Percentiles rank a stretch among this genome's conserved stretches.
Evolutionary conservation across 1,140 invertebrate species (phyloP).

Genomic region (Drosophila pseudoananassae): DNA sequence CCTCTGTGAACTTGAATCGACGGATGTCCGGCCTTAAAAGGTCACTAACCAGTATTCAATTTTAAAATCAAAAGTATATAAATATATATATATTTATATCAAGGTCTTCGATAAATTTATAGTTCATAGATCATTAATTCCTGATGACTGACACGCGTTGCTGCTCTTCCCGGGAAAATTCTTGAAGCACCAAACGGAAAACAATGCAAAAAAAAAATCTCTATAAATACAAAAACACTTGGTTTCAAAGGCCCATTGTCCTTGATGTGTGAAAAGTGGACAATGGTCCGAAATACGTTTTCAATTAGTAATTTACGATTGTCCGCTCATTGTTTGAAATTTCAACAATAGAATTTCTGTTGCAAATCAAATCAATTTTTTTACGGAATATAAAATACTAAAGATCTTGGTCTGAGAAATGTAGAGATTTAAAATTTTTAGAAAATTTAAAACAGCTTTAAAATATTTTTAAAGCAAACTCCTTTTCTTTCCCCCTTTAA

Average conservation of each 20-base stretch:
- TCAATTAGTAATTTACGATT: constrained; percentile 80
- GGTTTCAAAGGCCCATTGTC: constrained; percentile 37
- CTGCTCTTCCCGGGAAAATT: constrained; percentile 27
- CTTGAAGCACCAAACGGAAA: not conserved
- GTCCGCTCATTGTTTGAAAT: constrained; percentile 39
- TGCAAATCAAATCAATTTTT: constrained; percentile 65
- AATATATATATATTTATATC: not conserved
- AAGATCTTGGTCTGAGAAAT: not conserved
- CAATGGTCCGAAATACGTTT: constrained; percentile 63
- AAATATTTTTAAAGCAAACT: too few relatives aligned
- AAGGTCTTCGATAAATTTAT: not conserved
- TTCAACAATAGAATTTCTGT: constrained; percentile 34
- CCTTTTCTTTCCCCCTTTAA: not conserved
- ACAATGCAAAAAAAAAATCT: constrained; percentile 11
- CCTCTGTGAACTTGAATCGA: constrained; percentile 22
- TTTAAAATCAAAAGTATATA: not conserved
- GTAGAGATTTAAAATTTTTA: too few relatives aligned
- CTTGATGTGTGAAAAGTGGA: constrained; percentile 46
- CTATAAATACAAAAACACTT: constrained; percentile 10
- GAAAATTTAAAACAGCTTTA: too few relatives aligned
- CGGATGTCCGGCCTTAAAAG: constrained; percentile 34
- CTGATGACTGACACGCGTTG: constrained; percentile 29
- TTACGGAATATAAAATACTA: constrained; percentile 7
- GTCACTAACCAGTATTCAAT: constrained; percentile 12
- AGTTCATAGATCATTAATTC: constrained; percentile 11